phyloP scores from a whole-genome alignment of 2,888 invertebrate genomes.

The Helleia helle region DNA sequence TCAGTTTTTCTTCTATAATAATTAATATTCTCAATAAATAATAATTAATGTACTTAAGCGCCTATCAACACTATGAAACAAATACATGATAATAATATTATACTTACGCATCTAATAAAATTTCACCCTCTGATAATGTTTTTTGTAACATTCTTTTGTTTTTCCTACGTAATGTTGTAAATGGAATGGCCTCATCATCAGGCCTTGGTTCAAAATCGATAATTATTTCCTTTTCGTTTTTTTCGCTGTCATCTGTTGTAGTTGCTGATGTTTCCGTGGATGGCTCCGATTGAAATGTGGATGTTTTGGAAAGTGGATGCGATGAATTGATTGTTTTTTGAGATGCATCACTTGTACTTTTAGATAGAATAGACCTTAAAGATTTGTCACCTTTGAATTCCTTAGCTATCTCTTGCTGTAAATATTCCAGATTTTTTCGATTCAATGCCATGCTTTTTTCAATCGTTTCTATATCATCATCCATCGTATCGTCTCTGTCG shows the following conservation, averaged over 20 bases:
- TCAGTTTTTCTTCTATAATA: slow-evolving; percentile 56
- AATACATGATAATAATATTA: not conserved
- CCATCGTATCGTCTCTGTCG: slow-evolving; percentile 67
- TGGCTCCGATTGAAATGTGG: slow-evolving; percentile 69
- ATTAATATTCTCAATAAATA: not conserved
- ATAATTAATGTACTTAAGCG: too few relatives aligned
- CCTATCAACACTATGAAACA: too few relatives aligned
- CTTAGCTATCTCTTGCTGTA: slow-evolving; percentile 70
- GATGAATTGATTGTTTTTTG: slow-evolving; percentile 57
- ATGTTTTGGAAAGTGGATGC: slow-evolving; percentile 61
- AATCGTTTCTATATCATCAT: slow-evolving; percentile 65
- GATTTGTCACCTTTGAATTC: slow-evolving; percentile 55
- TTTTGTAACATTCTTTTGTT: slow-evolving; percentile 77
- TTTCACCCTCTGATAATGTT: slow-evolving; percentile 87
- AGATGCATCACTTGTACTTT: slow-evolving; percentile 60
- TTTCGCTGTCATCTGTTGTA: slow-evolving; percentile 70
- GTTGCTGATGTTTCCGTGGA: slow-evolving; percentile 68
- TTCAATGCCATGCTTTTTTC: slow-evolving; percentile 71
- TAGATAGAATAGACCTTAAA: slow-evolving; percentile 54
- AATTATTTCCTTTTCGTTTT: slow-evolving; percentile 85
- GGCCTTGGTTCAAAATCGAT: slow-evolving; percentile 89
- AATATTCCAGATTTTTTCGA: slow-evolving; percentile 61
- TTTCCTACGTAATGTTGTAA: slow-evolving; percentile 67
- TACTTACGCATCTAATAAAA: slow-evolving; percentile 75
- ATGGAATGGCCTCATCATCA: slow-evolving; percentile 77